Conservation (phyloP, 2,113 vertebrate species). For the Oophaga pumilio region DNA sequence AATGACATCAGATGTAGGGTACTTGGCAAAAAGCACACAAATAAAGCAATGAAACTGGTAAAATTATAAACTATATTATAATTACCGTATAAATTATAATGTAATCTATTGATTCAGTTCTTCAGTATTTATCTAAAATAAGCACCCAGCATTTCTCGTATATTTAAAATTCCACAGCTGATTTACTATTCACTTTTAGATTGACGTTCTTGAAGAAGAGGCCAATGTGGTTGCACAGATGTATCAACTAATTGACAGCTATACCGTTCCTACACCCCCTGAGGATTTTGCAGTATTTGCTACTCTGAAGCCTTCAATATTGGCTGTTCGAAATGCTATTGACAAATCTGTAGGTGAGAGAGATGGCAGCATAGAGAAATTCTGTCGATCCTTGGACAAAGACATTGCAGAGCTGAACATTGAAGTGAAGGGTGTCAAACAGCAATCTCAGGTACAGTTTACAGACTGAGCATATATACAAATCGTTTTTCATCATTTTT, state of each 20-base stretch:
- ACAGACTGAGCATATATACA: not conserved
- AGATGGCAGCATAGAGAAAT: constrained; percentile 71
- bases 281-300: constrained; percentile 79
- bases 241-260: constrained; percentile 79
- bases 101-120: too few species aligned
- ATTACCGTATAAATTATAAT: too few species aligned
- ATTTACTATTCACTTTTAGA: constrained; percentile 65
- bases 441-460: constrained; percentile 72
- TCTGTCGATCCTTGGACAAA: constrained; percentile 73
- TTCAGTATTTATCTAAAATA: too few species aligned
- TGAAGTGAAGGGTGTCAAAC: constrained; percentile 72
- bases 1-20: too few species aligned
- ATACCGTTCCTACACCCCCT: constrained; percentile 74
- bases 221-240: constrained; percentile 74
- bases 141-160: too few species aligned
- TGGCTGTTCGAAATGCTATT: constrained; percentile 69
- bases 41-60: too few species aligned
- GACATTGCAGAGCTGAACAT: constrained; percentile 76
- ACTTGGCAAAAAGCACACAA: too few species aligned
- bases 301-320: constrained; percentile 73
- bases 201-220: constrained; percentile 75
- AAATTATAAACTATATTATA: too few species aligned
- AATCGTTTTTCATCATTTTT: not conserved
- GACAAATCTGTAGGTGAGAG: constrained; percentile 70
- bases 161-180: not conserved